These are phyloP conservation scores for Salmo trutta DNA, from an alignment of 2,797 vertebrate species.

Conservation along the genomic window DNA sequence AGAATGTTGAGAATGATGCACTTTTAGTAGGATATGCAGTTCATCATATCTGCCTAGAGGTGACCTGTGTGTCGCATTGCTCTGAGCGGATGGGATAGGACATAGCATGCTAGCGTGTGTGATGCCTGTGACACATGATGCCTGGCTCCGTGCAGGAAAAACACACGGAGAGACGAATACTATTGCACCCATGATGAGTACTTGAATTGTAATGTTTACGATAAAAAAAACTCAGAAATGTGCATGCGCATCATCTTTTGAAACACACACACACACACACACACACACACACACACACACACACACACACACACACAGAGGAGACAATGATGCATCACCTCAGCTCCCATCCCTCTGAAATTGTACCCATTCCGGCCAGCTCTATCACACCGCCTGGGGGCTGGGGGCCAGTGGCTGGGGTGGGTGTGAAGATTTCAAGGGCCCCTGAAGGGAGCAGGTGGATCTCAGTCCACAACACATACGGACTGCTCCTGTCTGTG, in stretches of 20 bases:
- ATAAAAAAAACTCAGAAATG: no score
- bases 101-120: background rate
- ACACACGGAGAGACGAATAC: background rate
- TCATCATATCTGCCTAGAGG: conserved; percentile 15
- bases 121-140: background rate
- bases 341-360: conserved; percentile 43
- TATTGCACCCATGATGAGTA: background rate
- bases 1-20: conserved; percentile 23
- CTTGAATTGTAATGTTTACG: background rate
- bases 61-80: conserved; percentile 9
- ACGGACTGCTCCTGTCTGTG: conserved; percentile 24
- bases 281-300: no score
- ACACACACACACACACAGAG: background rate
- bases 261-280: no score
- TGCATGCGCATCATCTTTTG: no score
- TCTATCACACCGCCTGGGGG: conserved; percentile 34
- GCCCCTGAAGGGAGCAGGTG: conserved; percentile 32
- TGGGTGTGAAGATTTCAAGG: conserved; percentile 7
- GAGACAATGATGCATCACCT: background rate
- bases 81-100: background rate
- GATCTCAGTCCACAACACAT: conserved; percentile 32
- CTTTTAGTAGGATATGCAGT: conserved; percentile 19
- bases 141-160: background rate
- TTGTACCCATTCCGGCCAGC: conserved; percentile 18
- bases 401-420: background rate